Evolutionary conservation across 2,888 invertebrate species (phyloP).

Genomic region (Tribolium freemani): DNA sequence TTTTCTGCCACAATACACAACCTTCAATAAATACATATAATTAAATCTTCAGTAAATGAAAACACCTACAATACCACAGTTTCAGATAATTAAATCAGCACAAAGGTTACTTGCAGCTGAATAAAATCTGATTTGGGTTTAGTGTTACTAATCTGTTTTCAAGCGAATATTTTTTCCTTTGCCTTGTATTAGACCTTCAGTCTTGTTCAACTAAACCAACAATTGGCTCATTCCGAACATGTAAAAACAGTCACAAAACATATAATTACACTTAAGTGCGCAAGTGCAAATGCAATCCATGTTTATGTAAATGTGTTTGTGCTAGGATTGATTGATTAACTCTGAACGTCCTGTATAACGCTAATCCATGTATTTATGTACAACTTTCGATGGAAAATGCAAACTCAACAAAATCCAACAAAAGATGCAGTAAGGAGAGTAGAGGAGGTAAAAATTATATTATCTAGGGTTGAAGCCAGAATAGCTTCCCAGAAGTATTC

Average conservation of each 20-base stretch:
- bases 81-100: neutral
- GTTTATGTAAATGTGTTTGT: neutral
- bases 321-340: neutral
- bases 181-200: neutral
- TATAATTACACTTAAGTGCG: neutral
- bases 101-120: neutral
- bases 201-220: neutral
- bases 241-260: neutral
- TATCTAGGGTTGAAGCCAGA: neutral
- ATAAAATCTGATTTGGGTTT: neutral
- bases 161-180: neutral
- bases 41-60: neutral
- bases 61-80: neutral
- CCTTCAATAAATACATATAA: neutral
- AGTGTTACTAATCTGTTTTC: neutral
- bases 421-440: neutral
- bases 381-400: neutral
- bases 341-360: neutral
- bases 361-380: neutral
- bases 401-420: neutral
- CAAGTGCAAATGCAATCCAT: neutral
- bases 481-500: neutral
- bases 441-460: neutral
- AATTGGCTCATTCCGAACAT: no score
- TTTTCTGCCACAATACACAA: neutral